Conservation (phyloP, 2,797 vertebrate genomes). For the Tympanoctomys barrerae region DNA sequence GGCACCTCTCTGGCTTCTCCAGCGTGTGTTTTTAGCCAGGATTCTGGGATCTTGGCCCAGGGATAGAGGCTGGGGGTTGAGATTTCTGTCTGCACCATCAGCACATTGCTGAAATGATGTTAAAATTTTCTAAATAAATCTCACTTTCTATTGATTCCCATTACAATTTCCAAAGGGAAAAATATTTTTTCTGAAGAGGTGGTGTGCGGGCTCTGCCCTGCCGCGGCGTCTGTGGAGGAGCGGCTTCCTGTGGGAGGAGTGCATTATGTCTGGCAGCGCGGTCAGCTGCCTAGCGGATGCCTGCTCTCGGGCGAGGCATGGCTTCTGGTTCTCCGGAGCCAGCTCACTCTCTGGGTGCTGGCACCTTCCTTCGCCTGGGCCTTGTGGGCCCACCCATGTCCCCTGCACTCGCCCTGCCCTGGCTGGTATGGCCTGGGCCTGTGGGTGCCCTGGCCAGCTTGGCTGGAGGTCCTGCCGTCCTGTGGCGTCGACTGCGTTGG, state of each 20-base stretch:
- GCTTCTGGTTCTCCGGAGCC: neutral
- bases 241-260: neutral
- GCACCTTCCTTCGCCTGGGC: neutral
- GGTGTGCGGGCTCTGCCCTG: neutral
- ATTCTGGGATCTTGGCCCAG: neutral
- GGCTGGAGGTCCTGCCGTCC: neutral
- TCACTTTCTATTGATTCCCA: constrained; percentile 21
- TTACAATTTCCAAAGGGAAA: neutral
- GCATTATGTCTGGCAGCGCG: accelerated
- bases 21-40: neutral
- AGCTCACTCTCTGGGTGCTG: neutral
- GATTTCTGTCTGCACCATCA: neutral
- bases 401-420: neutral
- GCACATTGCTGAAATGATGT: constrained; percentile 23
- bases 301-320: neutral
- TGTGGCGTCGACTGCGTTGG: neutral
- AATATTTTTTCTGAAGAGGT: neutral
- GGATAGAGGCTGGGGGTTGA: neutral
- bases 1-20: neutral
- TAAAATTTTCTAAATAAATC: neutral
- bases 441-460: neutral
- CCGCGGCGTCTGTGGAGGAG: accelerated
- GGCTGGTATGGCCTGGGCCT: neutral
- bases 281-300: accelerated
- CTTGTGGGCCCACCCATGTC: neutral